Percentiles rank a stretch among this genome's conserved stretches.
Evolutionary conservation across 2,888 invertebrate species (phyloP).

Genomic region (Chironomus tentans): DNA sequence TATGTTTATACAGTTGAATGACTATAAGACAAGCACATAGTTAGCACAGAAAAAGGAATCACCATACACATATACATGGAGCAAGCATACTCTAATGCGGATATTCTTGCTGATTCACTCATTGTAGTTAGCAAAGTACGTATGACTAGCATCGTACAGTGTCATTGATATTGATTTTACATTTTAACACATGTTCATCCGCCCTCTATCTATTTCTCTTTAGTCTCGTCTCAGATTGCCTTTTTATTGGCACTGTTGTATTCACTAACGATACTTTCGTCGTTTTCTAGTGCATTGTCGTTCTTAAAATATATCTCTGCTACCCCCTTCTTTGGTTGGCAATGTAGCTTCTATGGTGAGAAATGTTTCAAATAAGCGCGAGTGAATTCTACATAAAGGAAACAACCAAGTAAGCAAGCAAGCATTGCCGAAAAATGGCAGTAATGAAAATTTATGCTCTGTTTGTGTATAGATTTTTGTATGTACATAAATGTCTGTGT

Average conservation of each 20-base stretch:
- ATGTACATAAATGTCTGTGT: neutral
- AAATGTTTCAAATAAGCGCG: neutral
- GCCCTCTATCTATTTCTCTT: neutral
- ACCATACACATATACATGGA: neutral
- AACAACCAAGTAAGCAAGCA: neutral
- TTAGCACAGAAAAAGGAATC: neutral
- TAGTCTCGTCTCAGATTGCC: neutral
- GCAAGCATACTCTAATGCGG: neutral
- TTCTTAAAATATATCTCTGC: neutral
- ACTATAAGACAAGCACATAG: neutral
- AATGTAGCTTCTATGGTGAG: neutral
- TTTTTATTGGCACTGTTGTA: neutral
- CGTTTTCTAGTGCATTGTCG: neutral
- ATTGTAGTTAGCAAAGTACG: neutral
- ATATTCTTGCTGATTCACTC: neutral
- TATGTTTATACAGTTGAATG: conserved; percentile 19
- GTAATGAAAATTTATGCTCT: conserved; percentile 25
- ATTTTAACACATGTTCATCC: conserved; percentile 23
- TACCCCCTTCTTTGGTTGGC: too few relatives aligned
- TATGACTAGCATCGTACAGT: neutral
- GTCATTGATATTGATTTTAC: conserved; percentile 22
- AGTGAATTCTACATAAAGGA: neutral
- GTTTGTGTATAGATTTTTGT: conserved; percentile 16
- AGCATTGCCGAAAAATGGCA: neutral
- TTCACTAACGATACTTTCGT: neutral